Evolutionary conservation across 1,140 invertebrate genomes (phyloP).

Genomic region (Drosophila aff.): DNA sequence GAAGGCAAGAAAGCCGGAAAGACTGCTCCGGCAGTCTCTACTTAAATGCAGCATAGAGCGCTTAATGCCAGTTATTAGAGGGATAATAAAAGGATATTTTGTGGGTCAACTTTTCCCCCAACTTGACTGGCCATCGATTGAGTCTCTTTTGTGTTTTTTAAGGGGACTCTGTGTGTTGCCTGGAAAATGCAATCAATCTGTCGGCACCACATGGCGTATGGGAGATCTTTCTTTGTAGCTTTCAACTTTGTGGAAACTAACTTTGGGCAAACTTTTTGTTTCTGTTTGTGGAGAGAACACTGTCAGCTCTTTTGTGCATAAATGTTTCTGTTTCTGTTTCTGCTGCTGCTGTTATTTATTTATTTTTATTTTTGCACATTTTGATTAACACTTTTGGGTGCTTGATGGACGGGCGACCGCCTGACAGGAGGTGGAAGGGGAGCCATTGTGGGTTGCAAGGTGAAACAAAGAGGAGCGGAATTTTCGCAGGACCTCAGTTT

Average conservation of each 20-base stretch:
- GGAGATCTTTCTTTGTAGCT: background rate
- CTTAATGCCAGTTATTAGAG: constrained; percentile 4
- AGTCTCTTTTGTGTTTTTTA: background rate
- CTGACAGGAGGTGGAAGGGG: constrained; percentile 8
- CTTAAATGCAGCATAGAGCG: background rate
- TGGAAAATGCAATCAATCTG: constrained; percentile 8
- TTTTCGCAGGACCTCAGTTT: constrained; percentile 11
- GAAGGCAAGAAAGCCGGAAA: background rate
- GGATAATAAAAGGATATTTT: background rate
- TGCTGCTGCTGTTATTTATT: background rate
- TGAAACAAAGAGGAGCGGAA: constrained; percentile 2
- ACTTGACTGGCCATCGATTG: background rate
- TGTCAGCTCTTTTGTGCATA: constrained; percentile 4
- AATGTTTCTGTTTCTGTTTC: background rate
- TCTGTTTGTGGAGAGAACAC: background rate
- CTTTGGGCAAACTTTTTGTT: background rate
- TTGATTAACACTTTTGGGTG: constrained; percentile 37
- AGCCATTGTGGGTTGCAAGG: background rate
- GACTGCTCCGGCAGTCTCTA: background rate
- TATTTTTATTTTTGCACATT: constrained; percentile 1
- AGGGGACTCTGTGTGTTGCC: too few relatives aligned
- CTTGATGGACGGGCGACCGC: constrained; percentile 15
- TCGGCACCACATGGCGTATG: constrained; percentile 17
- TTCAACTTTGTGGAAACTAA: constrained; percentile 12
- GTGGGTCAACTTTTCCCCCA: background rate